These are phyloP conservation scores for Athrips mouffetella DNA, from an alignment of 2,888 invertebrate species.

Conservation along the genomic window DNA sequence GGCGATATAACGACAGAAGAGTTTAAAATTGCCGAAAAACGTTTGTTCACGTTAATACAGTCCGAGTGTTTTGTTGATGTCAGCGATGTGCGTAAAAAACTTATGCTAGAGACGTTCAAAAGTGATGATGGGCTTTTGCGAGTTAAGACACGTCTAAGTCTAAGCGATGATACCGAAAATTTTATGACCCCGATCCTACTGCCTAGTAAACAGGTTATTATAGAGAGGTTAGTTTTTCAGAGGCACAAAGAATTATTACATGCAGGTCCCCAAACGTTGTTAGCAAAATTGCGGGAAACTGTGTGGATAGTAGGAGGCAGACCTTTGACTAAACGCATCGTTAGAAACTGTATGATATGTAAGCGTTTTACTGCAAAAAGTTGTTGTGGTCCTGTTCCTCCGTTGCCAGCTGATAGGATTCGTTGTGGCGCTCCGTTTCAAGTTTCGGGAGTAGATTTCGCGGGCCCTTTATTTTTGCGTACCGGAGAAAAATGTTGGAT, in stretches of 20 bases:
- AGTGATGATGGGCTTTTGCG: not conserved
- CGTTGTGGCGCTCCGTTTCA: not conserved
- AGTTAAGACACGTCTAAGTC: not conserved
- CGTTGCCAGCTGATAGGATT: not conserved
- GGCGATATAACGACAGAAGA: too few relatives aligned
- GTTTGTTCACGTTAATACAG: too few relatives aligned
- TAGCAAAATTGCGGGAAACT: not conserved
- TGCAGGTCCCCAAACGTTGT: not conserved
- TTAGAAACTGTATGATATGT: not conserved
- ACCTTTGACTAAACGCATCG: not conserved
- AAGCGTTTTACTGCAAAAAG: not conserved
- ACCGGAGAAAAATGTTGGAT: conserved; percentile 12
- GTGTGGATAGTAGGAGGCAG: not conserved
- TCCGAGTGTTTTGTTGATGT: too few relatives aligned
- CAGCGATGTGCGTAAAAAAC: too few relatives aligned
- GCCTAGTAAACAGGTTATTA: not conserved
- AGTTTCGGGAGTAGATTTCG: conserved; percentile 8
- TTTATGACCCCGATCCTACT: not conserved
- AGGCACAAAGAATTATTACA: not conserved
- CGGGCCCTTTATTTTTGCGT: not conserved
- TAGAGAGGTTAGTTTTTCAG: not conserved
- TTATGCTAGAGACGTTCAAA: not conserved
- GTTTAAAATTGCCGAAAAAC: too few relatives aligned
- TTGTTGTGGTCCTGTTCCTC: not conserved
- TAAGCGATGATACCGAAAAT: not conserved